Conservation (phyloP, 2,888 invertebrate genomes). For the Agrilus mali region DNA sequence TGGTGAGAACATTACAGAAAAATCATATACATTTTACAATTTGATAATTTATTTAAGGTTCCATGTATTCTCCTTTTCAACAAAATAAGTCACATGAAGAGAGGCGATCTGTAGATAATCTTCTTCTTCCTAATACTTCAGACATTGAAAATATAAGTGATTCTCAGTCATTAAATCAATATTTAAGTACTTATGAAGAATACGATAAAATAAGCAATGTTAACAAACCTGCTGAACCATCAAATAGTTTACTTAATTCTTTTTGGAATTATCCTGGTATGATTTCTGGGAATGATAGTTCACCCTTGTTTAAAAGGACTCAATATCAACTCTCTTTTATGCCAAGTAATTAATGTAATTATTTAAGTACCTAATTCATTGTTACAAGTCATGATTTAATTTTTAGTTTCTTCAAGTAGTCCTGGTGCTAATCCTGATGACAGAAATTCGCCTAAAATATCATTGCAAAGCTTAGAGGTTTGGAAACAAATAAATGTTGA, state of each 20-base stretch:
- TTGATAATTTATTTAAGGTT: no score
- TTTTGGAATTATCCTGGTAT: constrained; percentile 43
- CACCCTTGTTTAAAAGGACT: constrained; percentile 36
- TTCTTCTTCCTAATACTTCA: constrained; percentile 11
- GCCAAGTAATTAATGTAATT: constrained; percentile 26
- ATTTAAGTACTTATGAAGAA: constrained; percentile 32
- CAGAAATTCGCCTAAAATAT: constrained; percentile 33
- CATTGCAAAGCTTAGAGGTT: constrained; percentile 32
- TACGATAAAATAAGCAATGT: constrained; percentile 24
- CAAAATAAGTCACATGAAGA: no score
- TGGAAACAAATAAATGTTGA: constrained; percentile 54
- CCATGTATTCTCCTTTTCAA: no score
- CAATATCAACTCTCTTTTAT: constrained; percentile 43
- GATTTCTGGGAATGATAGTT: constrained; percentile 36
- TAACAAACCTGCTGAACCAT: constrained; percentile 28
- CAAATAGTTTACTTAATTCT: constrained; percentile 37
- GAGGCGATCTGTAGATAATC: constrained; percentile 2
- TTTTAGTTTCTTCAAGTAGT: constrained; percentile 27
- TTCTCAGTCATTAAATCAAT: constrained; percentile 35
- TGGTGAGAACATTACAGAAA: constrained; percentile 17
- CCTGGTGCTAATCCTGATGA: constrained; percentile 33
- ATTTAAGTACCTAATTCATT: background rate
- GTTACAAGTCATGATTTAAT: background rate
- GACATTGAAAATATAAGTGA: constrained; percentile 36
- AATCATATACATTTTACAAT: background rate